phyloP scores from a whole-genome alignment of 2,888 invertebrate genomes.

The Caenorhabditis sp. region DNA sequence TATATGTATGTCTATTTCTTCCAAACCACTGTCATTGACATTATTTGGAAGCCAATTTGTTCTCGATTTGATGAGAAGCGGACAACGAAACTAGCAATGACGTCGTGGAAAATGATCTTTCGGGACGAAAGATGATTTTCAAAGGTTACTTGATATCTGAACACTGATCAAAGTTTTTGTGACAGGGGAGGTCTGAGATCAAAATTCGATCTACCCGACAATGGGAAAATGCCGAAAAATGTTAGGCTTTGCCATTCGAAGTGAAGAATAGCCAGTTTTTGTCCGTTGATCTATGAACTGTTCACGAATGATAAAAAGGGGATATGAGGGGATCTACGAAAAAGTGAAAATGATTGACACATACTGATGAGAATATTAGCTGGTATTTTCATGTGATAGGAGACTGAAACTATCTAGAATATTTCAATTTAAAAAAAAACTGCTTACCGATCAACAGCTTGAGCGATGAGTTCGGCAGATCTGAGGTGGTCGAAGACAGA shows the following conservation, averaged over 20 bases:
- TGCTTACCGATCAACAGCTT: constrained; percentile 48
- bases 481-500: constrained; percentile 34
- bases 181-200: neutral
- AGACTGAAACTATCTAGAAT: too few relatives aligned
- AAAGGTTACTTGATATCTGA: constrained; percentile 39
- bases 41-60: constrained; percentile 54
- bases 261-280: constrained; percentile 2
- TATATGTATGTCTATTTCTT: constrained; percentile 34
- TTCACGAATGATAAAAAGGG: constrained; percentile 41
- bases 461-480: constrained; percentile 30
- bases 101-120: constrained; percentile 58
- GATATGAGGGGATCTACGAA: constrained; percentile 29
- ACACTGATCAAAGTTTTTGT: constrained; percentile 35
- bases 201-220: neutral
- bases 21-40: constrained; percentile 60
- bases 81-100: constrained; percentile 46
- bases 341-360: constrained; percentile 22
- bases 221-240: neutral
- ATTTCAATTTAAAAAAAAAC: too few relatives aligned
- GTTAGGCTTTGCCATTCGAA: neutral
- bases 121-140: constrained; percentile 47
- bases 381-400: neutral
- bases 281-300: constrained; percentile 36
- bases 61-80: constrained; percentile 59
- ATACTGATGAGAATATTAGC: neutral